Percentiles rank a stretch among this genome's conserved stretches.
phyloP scores from a whole-genome alignment of 2,797 vertebrate genomes.

The Chaetophractus vellerosus region DNA sequence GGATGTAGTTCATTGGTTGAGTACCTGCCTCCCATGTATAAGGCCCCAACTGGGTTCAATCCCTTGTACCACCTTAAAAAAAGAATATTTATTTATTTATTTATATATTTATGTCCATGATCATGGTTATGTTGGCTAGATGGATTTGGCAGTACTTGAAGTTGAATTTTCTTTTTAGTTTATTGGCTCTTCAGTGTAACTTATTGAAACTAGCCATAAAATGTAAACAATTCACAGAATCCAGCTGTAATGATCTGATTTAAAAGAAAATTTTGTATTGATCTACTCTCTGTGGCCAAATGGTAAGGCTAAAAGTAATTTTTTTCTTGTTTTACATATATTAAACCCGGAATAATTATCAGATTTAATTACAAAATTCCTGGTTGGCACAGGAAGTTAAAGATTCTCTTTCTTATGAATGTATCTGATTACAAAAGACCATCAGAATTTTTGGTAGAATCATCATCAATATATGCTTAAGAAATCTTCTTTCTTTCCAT shows the following conservation, averaged over 20 bases:
- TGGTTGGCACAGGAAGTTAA: not conserved
- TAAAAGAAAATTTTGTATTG: not conserved
- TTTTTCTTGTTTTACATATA: conserved; percentile 7
- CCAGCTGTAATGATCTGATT: conserved; percentile 14
- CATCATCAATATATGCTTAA: not conserved
- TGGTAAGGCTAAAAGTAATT: not conserved
- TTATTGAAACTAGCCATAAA: not conserved
- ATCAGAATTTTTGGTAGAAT: conserved; percentile 13
- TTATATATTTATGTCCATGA: no score
- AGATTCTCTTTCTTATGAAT: not conserved
- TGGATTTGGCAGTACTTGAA: conserved; percentile 12
- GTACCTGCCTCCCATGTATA: no score
- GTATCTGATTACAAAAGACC: conserved; percentile 18
- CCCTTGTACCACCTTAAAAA: no score
- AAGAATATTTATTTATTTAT: no score
- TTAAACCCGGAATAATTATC: conserved; percentile 15
- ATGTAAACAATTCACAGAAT: not conserved
- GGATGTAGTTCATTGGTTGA: no score
- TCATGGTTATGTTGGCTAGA: not conserved
- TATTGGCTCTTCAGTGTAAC: not conserved
- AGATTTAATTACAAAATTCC: conserved; percentile 7
- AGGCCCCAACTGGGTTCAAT: no score
- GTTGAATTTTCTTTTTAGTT: not conserved
- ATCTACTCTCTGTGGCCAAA: not conserved
- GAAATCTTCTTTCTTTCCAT: not conserved